Conservation (phyloP, 2,113 vertebrate species). For the Lathamus discolor region DNA sequence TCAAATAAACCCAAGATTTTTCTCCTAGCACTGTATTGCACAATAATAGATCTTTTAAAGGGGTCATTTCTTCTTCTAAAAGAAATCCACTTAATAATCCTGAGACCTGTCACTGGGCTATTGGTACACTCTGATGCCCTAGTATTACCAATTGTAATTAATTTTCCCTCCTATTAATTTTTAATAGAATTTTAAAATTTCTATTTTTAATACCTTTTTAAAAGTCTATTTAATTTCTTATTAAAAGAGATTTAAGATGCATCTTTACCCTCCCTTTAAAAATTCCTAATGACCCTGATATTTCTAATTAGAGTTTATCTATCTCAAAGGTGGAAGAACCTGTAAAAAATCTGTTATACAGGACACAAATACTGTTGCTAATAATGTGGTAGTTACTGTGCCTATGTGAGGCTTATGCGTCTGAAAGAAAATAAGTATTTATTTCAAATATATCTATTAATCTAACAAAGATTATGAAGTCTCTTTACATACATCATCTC, state of each 20-base stretch:
- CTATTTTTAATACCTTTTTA: not conserved
- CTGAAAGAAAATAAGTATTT: conserved; percentile 18
- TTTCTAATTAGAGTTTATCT: not conserved
- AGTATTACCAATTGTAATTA: not conserved
- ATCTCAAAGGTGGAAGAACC: not conserved
- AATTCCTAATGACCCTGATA: not conserved
- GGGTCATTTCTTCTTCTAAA: not conserved
- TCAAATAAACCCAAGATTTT: not conserved
- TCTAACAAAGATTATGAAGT: not conserved
- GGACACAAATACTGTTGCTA: not conserved
- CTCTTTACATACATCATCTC: not conserved
- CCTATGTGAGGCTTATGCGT: not conserved
- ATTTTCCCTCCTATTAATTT: not conserved
- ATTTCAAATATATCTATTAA: not conserved
- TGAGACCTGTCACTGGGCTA: not conserved
- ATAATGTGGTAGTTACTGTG: not conserved
- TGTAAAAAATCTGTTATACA: not conserved
- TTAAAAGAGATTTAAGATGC: not conserved
- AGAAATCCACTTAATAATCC: not conserved
- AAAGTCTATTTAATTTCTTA: not conserved
- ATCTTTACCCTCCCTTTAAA: not conserved
- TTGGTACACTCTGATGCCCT: not conserved
- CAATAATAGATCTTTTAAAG: not conserved
- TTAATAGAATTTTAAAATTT: not conserved
- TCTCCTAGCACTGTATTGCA: not conserved